Evolutionary conservation across 2,113 vertebrate genomes (phyloP).

Genomic region (Morphnarchus princeps): DNA sequence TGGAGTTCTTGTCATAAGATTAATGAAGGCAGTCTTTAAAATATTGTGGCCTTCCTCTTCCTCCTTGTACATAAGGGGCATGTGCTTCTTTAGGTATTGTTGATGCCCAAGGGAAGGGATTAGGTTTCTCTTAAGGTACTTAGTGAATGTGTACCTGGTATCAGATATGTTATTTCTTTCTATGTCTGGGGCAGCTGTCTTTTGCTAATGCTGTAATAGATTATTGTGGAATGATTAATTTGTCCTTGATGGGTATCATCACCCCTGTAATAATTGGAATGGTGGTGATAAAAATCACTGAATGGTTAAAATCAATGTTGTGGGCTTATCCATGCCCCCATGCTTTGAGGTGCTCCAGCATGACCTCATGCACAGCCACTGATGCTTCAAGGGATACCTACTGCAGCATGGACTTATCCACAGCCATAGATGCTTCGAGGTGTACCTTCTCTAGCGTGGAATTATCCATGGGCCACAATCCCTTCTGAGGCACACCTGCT

Average conservation of each 20-base stretch:
- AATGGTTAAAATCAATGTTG: background rate
- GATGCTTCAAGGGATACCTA: too few relatives aligned
- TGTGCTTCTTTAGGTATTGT: background rate
- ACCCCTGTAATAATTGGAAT: background rate
- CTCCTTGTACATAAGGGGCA: background rate
- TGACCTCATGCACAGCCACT: too few relatives aligned
- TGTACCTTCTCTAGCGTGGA: too few relatives aligned
- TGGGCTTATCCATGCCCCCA: too few relatives aligned
- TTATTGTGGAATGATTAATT: background rate
- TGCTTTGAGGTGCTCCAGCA: too few relatives aligned
- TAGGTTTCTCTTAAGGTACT: background rate
- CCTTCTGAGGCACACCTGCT: too few relatives aligned
- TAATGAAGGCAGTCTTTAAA: background rate
- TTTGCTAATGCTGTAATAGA: background rate
- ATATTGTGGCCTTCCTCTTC: background rate
- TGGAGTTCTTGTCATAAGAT: background rate
- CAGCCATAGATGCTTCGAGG: too few relatives aligned
- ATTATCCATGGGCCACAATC: too few relatives aligned
- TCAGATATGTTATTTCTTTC: background rate
- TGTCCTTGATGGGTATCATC: background rate
- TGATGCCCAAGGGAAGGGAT: background rate
- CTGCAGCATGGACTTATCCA: too few relatives aligned
- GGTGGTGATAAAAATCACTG: background rate
- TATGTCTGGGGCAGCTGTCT: background rate
- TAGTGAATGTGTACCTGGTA: background rate